phyloP scores from a whole-genome alignment of 2,113 vertebrate genomes.

The Corvus cornix region DNA sequence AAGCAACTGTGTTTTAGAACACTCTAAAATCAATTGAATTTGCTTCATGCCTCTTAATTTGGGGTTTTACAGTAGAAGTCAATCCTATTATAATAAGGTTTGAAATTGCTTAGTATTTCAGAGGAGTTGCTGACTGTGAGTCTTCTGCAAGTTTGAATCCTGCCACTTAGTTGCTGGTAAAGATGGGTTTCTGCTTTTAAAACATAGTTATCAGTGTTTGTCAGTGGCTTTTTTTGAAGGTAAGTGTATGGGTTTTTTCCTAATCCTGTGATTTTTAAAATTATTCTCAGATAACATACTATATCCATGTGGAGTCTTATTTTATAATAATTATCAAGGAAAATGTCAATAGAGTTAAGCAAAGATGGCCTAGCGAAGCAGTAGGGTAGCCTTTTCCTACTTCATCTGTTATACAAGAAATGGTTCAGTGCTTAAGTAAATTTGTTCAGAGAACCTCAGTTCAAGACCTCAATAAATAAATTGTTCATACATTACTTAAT shows the following conservation, averaged over 20 bases:
- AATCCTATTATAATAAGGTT: background rate
- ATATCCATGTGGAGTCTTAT: background rate
- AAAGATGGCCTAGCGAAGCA: background rate
- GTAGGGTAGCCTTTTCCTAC: background rate
- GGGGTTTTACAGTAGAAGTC: background rate
- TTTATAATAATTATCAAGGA: background rate
- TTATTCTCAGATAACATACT: background rate
- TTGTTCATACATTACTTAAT: background rate
- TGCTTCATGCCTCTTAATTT: background rate
- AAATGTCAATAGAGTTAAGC: background rate
- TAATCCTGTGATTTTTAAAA: background rate
- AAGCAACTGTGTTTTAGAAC: background rate
- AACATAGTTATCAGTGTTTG: background rate
- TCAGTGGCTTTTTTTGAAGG: background rate
- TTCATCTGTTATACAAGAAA: background rate
- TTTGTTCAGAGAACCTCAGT: background rate
- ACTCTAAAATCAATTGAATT: background rate
- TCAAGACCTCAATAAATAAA: background rate
- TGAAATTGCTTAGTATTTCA: background rate
- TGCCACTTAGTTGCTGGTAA: background rate
- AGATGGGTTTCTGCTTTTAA: background rate
- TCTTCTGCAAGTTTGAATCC: background rate
- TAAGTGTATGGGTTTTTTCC: background rate
- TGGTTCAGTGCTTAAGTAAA: background rate
- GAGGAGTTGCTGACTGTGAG: background rate